Evolutionary conservation across 2,113 vertebrate species (phyloP).

Genomic region (Tragelaphus buxtoni): DNA sequence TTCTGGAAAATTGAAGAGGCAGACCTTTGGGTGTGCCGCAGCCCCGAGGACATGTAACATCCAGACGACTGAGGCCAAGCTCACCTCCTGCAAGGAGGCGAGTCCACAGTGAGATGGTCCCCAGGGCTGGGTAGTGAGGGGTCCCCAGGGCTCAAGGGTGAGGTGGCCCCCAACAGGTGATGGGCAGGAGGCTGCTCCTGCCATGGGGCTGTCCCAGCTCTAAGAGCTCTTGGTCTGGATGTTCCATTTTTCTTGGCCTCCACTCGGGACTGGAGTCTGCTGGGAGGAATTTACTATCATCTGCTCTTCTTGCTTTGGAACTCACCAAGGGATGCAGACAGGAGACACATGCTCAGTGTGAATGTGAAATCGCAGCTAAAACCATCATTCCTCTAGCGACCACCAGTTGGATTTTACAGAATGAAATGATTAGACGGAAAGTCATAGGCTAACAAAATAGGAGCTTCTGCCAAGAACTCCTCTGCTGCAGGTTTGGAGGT

Average conservation of each 20-base stretch:
- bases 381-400: slow-evolving; percentile 31
- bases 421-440: slow-evolving; percentile 58
- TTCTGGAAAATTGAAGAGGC: background rate
- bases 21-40: background rate
- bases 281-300: slow-evolving; percentile 30
- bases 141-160: rapidly evolving
- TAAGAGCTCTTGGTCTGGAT: background rate
- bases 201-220: background rate
- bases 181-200: rapidly evolving
- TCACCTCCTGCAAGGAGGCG: background rate
- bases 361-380: slow-evolving; percentile 13
- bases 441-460: slow-evolving; percentile 13
- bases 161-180: background rate
- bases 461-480: slow-evolving; percentile 59
- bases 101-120: rapidly evolving
- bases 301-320: slow-evolving; percentile 47
- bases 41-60: rapidly evolving
- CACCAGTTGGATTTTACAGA: slow-evolving; percentile 39
- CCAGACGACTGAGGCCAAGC: background rate
- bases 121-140: background rate
- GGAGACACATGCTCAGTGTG: slow-evolving; percentile 44
- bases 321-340: slow-evolving; percentile 37
- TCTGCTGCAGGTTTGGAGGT: slow-evolving; percentile 63
- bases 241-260: background rate
- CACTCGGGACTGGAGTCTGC: background rate